A percentile compares a stretch with the other conserved stretches of the same genome.
phyloP scores from a whole-genome alignment of 1,140 invertebrate genomes.

The Neuroterus valhalla region DNA sequence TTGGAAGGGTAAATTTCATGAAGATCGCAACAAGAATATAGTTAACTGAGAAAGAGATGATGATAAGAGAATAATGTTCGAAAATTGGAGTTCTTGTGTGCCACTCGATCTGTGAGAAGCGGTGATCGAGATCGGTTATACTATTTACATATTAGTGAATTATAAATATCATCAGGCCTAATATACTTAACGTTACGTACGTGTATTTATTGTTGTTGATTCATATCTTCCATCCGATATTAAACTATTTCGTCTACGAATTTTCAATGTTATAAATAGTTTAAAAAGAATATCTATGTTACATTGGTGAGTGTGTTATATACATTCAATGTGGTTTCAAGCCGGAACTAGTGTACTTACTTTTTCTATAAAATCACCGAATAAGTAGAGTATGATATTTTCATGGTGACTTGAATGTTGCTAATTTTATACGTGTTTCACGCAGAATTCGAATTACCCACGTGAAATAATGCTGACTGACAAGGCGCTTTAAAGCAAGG shows the following conservation, averaged over 20 bases:
- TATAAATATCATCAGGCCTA: constrained; percentile 72
- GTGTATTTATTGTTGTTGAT: constrained; percentile 72
- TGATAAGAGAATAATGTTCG: background rate
- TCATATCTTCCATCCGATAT: constrained; percentile 68
- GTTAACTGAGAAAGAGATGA: too few relatives aligned
- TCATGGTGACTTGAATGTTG: too few relatives aligned
- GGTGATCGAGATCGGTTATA: constrained; percentile 38
- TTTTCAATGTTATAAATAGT: constrained; percentile 66
- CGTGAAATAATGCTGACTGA: too few relatives aligned
- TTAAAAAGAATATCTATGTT: constrained; percentile 39
- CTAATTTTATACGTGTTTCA: too few relatives aligned
- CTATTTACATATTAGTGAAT: constrained; percentile 52
- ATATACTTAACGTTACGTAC: constrained; percentile 72
- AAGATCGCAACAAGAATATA: too few relatives aligned
- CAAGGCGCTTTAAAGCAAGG: too few relatives aligned
- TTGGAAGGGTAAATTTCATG: too few relatives aligned
- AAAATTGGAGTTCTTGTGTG: constrained; percentile 22
- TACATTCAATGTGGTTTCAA: background rate
- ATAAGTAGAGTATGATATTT: too few relatives aligned
- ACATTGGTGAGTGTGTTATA: constrained; percentile 10
- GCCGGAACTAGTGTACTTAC: background rate
- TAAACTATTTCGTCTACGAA: constrained; percentile 66
- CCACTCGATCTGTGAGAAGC: background rate
- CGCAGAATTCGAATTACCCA: too few relatives aligned
- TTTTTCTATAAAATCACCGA: background rate